A percentile compares a stretch with the other conserved stretches of the same genome.
These are phyloP conservation scores for Tapirus terrestris DNA, from an alignment of 2,113 vertebrate species.

Conservation along the genomic window DNA sequence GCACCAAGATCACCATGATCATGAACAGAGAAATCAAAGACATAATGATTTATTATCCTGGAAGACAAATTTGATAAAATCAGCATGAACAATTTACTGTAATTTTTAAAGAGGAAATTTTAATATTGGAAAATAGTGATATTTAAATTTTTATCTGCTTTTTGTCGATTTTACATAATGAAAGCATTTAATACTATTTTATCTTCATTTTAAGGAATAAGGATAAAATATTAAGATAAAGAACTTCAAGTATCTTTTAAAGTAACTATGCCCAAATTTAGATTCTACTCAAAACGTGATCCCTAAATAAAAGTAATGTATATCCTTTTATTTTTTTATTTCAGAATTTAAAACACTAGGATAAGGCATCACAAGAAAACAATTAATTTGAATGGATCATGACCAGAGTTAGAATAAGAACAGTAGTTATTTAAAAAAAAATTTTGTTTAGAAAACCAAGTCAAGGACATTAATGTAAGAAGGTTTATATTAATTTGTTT, in stretches of 20 bases:
- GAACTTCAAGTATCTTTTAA: neutral
- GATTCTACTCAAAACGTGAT: neutral
- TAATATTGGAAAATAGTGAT: neutral
- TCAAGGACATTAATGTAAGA: neutral
- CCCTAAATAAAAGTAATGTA: neutral
- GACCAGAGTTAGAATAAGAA: neutral
- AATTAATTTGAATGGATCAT: neutral
- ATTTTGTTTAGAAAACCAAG: constrained; percentile 13
- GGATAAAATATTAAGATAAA: neutral
- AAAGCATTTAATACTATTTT: neutral
- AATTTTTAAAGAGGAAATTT: neutral
- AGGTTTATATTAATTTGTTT: constrained; percentile 11
- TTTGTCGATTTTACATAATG: neutral
- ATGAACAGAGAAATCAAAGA: neutral
- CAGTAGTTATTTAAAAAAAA: neutral
- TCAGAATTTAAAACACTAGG: neutral
- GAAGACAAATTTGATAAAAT: neutral
- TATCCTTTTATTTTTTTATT: neutral
- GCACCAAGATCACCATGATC: neutral
- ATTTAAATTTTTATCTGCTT: neutral
- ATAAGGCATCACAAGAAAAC: neutral
- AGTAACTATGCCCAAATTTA: neutral
- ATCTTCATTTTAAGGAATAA: neutral
- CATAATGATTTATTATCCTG: neutral
- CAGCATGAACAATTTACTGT: neutral